Percentiles rank a stretch among this genome's conserved stretches.
Conservation (phyloP, 2,888 invertebrate genomes). For the Dione juno region DNA sequence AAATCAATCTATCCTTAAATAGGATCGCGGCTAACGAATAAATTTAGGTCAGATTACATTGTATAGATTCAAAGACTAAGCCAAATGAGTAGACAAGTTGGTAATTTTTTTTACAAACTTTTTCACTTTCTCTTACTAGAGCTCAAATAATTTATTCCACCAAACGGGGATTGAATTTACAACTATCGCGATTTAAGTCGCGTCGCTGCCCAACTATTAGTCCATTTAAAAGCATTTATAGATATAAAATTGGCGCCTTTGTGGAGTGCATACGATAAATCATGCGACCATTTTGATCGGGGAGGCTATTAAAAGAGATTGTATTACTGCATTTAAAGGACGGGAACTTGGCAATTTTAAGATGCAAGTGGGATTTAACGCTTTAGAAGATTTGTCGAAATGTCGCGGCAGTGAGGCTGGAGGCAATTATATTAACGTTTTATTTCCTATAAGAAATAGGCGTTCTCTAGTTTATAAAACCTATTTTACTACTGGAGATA, state of each 20-base stretch:
- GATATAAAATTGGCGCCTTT: conserved; percentile 35
- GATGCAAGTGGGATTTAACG: conserved; percentile 31
- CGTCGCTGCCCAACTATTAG: neutral
- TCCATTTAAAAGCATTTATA: conserved; percentile 26
- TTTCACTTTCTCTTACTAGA: no score
- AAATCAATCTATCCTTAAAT: conserved; percentile 23
- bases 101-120: no score
- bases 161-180: no score
- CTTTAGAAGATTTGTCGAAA: conserved; percentile 19
- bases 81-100: neutral
- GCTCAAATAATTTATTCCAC: no score
- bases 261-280: conserved; percentile 26
- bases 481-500: neutral
- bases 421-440: conserved; percentile 13
- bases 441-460: neutral
- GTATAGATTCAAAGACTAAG: neutral
- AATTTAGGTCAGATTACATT: conserved; percentile 21
- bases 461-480: neutral
- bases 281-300: conserved; percentile 33
- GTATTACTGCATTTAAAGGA: conserved; percentile 36
- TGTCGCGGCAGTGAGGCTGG: conserved; percentile 10
- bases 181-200: no score
- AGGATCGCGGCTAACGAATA: conserved; percentile 12
- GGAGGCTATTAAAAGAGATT: conserved; percentile 36
- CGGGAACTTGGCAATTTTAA: conserved; percentile 32